A percentile compares a stretch with the other conserved stretches of the same genome.
phyloP scores from a whole-genome alignment of 2,888 invertebrate species.

The Orthonevra nobilis region DNA sequence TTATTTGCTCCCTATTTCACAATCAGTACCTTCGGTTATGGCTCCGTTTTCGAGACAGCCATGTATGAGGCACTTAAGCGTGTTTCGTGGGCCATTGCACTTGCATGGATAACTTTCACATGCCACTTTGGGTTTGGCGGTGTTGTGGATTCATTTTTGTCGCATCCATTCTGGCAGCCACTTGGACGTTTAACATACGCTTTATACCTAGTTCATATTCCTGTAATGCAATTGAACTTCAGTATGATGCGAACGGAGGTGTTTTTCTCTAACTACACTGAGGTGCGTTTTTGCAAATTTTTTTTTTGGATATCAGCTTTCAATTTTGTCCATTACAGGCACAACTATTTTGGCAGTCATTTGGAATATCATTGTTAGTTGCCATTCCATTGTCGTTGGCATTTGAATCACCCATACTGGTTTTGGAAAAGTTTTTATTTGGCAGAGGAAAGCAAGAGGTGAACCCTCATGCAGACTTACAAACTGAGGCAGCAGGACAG shows the following conservation, averaged over 20 bases:
- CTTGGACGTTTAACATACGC: slow-evolving; percentile 66
- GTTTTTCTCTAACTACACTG: slow-evolving; percentile 47
- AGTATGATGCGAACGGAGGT: slow-evolving; percentile 32
- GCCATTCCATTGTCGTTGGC: no score
- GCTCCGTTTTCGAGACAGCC: slow-evolving; percentile 39
- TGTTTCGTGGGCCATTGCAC: slow-evolving; percentile 54
- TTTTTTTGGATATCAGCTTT: no score
- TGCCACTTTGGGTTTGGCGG: slow-evolving; percentile 71
- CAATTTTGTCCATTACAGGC: no score
- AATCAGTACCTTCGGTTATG: no score
- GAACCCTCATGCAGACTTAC: no score
- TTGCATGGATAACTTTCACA: slow-evolving; percentile 71
- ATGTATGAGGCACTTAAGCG: slow-evolving; percentile 21
- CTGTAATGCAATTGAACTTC: slow-evolving; percentile 44
- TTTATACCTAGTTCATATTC: slow-evolving; percentile 66
- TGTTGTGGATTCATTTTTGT: slow-evolving; percentile 65
- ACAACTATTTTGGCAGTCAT: no score
- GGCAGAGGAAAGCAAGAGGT: no score
- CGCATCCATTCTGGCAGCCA: slow-evolving; percentile 70
- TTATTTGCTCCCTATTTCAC: slow-evolving; percentile 43
- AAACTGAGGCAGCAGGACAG: no score
- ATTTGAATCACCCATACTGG: no score
- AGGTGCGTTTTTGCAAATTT: slow-evolving; percentile 51
- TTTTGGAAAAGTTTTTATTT: no score
- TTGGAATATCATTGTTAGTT: no score